These are phyloP conservation scores for Cynaeus angustus DNA, from an alignment of 2,888 invertebrate species.

Conservation along the genomic window DNA sequence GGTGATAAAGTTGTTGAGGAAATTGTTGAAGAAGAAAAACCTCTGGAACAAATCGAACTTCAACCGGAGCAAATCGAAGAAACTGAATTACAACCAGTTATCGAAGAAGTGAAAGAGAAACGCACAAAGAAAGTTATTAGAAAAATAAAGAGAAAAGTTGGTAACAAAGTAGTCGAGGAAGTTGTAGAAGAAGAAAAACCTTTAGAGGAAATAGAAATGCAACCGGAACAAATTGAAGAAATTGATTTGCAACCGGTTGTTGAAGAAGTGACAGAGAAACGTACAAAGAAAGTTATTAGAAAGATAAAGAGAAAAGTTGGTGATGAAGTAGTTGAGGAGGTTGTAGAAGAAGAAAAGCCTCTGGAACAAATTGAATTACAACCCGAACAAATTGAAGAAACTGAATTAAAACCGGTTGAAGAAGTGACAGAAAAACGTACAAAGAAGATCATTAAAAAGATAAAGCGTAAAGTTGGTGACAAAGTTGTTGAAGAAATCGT, in stretches of 20 bases:
- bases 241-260: background rate
- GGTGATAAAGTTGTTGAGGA: slow-evolving; percentile 12
- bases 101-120: slow-evolving; percentile 60
- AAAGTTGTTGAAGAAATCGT: background rate
- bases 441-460: slow-evolving; percentile 45
- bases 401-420: background rate
- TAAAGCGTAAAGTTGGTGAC: background rate
- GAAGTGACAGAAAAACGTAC: slow-evolving; percentile 48
- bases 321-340: slow-evolving; percentile 7
- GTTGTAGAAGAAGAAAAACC: slow-evolving; percentile 56
- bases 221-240: slow-evolving; percentile 11
- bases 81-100: background rate
- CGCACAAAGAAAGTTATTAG: slow-evolving; percentile 13
- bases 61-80: background rate
- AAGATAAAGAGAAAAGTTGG: slow-evolving; percentile 3
- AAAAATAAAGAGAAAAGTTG: slow-evolving; percentile 54
- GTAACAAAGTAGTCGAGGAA: slow-evolving; percentile 64
- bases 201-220: background rate
- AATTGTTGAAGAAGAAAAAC: slow-evolving; percentile 28
- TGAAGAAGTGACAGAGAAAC: slow-evolving; percentile 48
- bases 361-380: slow-evolving; percentile 9
- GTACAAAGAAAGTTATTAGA: slow-evolving; percentile 44
- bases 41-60: slow-evolving; percentile 13
- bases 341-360: slow-evolving; percentile 37
- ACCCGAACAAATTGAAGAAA: slow-evolving; percentile 7